A percentile compares a stretch with the other conserved stretches of the same genome.
phyloP scores from a whole-genome alignment of 1,140 invertebrate species.

The Aradophagus sp. region DNA sequence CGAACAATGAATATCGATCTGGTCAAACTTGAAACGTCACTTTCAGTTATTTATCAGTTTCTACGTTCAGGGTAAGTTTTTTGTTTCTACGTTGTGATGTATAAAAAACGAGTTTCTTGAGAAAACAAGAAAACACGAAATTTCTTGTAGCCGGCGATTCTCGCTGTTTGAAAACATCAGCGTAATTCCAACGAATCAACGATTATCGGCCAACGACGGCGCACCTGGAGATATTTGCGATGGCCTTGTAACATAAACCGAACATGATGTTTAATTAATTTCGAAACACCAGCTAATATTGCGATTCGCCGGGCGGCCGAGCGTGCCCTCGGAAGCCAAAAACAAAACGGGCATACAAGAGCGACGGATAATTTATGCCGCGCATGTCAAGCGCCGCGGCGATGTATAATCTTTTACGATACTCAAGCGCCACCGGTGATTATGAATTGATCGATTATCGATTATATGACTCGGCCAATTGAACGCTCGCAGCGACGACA shows the following conservation, averaged over 20 bases:
- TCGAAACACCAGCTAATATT: conserved; percentile 34
- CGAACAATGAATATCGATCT: conserved; percentile 4
- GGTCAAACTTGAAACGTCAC: neutral
- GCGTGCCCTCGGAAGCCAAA: conserved; percentile 19
- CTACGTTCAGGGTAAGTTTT: too few relatives aligned
- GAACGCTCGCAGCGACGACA: conserved; percentile 9
- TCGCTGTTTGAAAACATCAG: too few relatives aligned
- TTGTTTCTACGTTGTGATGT: too few relatives aligned
- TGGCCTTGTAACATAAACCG: conserved; percentile 19
- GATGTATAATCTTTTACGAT: conserved; percentile 20
- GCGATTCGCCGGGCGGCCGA: conserved; percentile 11
- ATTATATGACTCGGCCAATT: conserved; percentile 21
- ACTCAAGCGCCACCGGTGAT: conserved; percentile 5
- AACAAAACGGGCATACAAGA: conserved; percentile 30
- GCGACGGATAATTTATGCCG: conserved; percentile 28
- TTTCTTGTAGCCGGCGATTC: too few relatives aligned
- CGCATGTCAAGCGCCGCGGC: conserved; percentile 15
- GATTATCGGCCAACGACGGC: neutral
- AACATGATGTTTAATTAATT: conserved; percentile 37
- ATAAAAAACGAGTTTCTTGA: too few relatives aligned
- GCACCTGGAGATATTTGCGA: conserved; percentile 8
- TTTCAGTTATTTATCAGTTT: too few relatives aligned
- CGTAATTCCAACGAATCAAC: too few relatives aligned
- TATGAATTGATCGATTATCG: conserved; percentile 32
- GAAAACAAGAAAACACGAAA: too few relatives aligned